phyloP scores from a whole-genome alignment of 2,888 invertebrate genomes.

The Aquatica leii region DNA sequence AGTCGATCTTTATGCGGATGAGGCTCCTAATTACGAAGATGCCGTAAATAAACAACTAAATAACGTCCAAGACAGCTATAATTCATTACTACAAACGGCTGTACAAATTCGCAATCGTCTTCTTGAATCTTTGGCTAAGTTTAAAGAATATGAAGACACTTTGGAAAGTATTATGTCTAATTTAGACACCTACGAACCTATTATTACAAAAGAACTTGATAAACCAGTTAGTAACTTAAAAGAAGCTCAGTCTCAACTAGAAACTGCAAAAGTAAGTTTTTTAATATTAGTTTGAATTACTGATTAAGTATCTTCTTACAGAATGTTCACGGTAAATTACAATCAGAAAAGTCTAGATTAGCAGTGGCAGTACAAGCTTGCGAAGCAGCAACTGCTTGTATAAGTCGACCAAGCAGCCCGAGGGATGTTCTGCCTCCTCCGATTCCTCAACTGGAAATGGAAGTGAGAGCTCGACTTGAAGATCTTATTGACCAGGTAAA shows the following conservation, averaged over 20 bases:
- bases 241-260: constrained; percentile 75
- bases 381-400: constrained; percentile 90
- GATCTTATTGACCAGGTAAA: constrained; percentile 92
- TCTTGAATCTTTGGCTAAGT: constrained; percentile 87
- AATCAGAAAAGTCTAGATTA: constrained; percentile 85
- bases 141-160: constrained; percentile 92
- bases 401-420: constrained; percentile 89
- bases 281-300: constrained; percentile 28
- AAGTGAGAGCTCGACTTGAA: constrained; percentile 84
- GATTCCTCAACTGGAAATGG: constrained; percentile 83
- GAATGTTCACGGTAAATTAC: constrained; percentile 84
- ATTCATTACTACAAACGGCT: constrained; percentile 87
- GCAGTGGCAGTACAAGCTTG: constrained; percentile 91
- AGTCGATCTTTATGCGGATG: constrained; percentile 78
- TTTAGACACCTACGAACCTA: constrained; percentile 80
- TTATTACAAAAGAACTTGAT: constrained; percentile 76
- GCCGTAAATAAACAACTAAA: constrained; percentile 85
- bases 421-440: constrained; percentile 86
- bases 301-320: constrained; percentile 44
- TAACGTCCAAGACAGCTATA: constrained; percentile 93
- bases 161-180: constrained; percentile 85
- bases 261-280: constrained; percentile 77
- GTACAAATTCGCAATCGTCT: constrained; percentile 89
- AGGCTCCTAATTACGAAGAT: constrained; percentile 76
- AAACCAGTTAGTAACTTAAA: constrained; percentile 78